phyloP scores from a whole-genome alignment of 2,113 vertebrate genomes.

The Rhinopomastus cyanomelas region DNA sequence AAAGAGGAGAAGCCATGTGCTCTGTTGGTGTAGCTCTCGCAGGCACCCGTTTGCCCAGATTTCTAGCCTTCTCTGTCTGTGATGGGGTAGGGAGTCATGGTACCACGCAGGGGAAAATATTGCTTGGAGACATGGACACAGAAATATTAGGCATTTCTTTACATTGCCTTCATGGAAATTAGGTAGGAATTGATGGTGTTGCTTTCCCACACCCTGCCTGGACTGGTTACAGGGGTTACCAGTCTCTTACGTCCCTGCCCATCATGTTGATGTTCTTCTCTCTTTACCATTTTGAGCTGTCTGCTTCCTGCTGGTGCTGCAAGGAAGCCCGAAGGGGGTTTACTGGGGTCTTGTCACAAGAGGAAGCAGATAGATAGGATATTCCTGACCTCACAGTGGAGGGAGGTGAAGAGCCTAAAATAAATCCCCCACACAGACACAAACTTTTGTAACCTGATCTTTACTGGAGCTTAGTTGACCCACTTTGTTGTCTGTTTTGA shows the following conservation, averaged over 20 bases:
- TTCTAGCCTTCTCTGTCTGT: not conserved
- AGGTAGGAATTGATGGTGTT: not conserved
- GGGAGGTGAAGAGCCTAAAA: not conserved
- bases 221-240: not conserved
- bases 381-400: not conserved
- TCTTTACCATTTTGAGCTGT: not conserved
- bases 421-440: not conserved
- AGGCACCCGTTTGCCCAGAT: not conserved
- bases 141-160: not conserved
- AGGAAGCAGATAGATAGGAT: not conserved
- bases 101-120: not conserved
- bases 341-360: not conserved
- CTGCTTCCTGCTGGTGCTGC: slow-evolving; percentile 19
- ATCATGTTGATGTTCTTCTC: not conserved
- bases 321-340: not conserved
- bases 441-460: not conserved
- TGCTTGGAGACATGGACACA: not conserved
- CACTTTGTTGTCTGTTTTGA: slow-evolving; percentile 50
- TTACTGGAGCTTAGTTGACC: slow-evolving; percentile 20
- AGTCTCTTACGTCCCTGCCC: not conserved
- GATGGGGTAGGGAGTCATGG: not conserved
- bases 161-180: not conserved
- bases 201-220: not conserved
- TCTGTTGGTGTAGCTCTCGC: not conserved
- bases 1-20: not conserved